Evolutionary conservation across 2,113 vertebrate genomes (phyloP).

Genomic region (Noctilio leporinus): DNA sequence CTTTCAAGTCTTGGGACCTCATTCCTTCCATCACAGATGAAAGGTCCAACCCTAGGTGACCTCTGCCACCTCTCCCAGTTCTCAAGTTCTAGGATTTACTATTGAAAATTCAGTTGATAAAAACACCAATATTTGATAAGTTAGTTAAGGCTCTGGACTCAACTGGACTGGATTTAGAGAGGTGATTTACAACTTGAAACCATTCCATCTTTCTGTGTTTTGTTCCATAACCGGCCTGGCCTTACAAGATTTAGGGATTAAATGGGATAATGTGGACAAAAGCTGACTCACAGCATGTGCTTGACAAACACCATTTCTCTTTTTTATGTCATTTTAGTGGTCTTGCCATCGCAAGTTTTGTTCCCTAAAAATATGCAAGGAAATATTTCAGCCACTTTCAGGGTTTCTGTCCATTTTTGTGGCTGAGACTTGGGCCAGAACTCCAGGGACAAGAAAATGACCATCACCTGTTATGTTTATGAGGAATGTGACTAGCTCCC

Average conservation of each 20-base stretch:
- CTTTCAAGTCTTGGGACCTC: background rate
- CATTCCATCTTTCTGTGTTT: rapidly evolving
- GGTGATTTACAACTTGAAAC: background rate
- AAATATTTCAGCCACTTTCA: background rate
- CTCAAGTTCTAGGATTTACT: background rate
- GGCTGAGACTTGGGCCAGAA: background rate
- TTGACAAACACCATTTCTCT: background rate
- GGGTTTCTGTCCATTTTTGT: background rate
- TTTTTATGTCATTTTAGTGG: background rate
- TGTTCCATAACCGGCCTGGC: too few relatives aligned
- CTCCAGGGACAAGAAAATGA: background rate
- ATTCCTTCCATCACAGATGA: background rate
- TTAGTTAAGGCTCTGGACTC: background rate
- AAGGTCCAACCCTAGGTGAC: background rate
- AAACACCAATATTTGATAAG: background rate
- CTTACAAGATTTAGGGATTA: background rate
- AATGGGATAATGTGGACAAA: background rate
- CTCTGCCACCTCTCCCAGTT: background rate
- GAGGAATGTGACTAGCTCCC: background rate
- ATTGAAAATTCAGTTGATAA: background rate
- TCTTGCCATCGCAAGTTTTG: background rate
- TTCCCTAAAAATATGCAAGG: background rate
- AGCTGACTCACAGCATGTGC: background rate
- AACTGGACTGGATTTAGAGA: background rate
- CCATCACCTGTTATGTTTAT: background rate